phyloP scores from a whole-genome alignment of 2,888 invertebrate species.

The Tigriopus californicus region DNA sequence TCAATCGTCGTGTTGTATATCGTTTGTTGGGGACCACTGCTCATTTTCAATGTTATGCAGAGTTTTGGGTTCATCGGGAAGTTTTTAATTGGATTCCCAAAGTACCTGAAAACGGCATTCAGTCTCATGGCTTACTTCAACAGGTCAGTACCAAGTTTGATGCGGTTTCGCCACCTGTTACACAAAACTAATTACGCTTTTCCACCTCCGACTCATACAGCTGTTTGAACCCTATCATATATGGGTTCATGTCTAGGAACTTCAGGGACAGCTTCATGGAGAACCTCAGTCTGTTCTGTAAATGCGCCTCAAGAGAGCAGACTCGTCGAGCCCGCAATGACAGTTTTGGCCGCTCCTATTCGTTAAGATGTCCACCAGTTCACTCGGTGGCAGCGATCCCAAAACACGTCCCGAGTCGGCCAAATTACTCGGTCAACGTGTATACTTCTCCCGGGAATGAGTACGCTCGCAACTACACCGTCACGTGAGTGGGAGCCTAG shows the following conservation, averaged over 20 bases:
- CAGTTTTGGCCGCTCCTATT: no score
- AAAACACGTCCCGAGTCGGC: no score
- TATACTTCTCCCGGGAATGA: no score
- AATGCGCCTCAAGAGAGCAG: no score
- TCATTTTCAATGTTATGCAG: conserved; percentile 43
- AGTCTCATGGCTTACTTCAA: conserved; percentile 47
- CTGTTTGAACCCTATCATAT: conserved; percentile 20
- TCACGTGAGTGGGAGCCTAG: no score
- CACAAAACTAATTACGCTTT: no score
- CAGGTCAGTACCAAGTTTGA: conserved; percentile 27
- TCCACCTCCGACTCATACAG: neutral
- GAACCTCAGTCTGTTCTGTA: neutral
- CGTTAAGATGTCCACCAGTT: no score
- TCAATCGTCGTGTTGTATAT: conserved; percentile 46
- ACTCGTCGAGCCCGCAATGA: no score
- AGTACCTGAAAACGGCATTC: conserved; percentile 41
- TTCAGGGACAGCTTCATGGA: conserved; percentile 18
- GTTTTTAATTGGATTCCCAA: conserved; percentile 21
- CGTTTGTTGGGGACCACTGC: conserved; percentile 45
- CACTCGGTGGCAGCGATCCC: no score
- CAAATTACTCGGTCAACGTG: no score
- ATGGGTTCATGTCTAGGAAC: conserved; percentile 23
- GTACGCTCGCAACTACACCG: no score
- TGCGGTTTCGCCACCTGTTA: no score
- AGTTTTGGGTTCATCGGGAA: conserved; percentile 22